Evolutionary conservation across 1,140 invertebrate genomes (phyloP).

Genomic region (Thaumetopoea pityocampa): DNA sequence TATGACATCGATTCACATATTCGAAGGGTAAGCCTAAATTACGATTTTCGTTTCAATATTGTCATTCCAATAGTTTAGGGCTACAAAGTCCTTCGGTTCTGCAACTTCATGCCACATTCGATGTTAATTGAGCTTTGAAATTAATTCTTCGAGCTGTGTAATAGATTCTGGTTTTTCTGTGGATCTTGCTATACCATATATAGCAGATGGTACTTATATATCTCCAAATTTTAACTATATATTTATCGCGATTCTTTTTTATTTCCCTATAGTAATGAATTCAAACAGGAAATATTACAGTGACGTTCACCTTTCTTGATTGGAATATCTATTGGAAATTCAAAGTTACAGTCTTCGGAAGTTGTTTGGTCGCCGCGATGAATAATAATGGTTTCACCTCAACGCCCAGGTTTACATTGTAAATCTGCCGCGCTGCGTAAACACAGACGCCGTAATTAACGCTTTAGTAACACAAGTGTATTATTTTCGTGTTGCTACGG

Average conservation of each 20-base stretch:
- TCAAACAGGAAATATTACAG: background rate
- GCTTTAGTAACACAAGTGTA: conserved; percentile 21
- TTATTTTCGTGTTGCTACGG: conserved; percentile 14
- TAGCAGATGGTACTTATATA: no score
- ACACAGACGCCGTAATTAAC: conserved; percentile 20
- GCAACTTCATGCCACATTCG: no score
- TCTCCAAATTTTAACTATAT: background rate
- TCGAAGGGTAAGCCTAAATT: no score
- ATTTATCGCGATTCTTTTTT: background rate
- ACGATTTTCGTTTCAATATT: no score
- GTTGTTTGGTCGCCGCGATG: conserved; percentile 12
- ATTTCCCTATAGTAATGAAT: background rate
- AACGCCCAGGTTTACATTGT: conserved; percentile 24
- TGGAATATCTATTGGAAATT: conserved; percentile 1
- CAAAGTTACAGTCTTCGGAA: conserved; percentile 5
- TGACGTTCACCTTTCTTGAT: background rate
- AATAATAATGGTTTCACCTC: conserved; percentile 28
- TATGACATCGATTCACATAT: no score
- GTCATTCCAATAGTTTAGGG: no score
- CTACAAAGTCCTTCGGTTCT: no score
- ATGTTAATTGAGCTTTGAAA: no score
- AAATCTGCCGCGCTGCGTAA: conserved; percentile 25
- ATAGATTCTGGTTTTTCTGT: no score
- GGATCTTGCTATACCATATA: no score
- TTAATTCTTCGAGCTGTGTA: no score